A percentile compares a stretch with the other conserved stretches of the same genome.
Evolutionary conservation across 2,888 invertebrate genomes (phyloP).

Genomic region (Adelphocoris suturalis): DNA sequence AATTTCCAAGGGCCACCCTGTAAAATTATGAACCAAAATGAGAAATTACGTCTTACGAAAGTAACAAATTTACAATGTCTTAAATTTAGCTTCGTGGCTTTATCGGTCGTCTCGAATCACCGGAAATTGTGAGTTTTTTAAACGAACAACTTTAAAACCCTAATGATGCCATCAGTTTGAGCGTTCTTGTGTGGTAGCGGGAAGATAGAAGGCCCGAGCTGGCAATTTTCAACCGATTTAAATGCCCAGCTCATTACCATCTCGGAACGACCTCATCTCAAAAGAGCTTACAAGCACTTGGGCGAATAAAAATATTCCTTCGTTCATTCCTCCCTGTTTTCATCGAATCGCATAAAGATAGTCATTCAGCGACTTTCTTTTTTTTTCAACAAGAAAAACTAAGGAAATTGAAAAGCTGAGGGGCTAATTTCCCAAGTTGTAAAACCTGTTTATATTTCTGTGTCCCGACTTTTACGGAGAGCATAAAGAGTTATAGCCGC

Average conservation of each 20-base stretch:
- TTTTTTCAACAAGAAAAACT: background rate
- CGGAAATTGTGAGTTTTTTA: no score
- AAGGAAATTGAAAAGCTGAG: background rate
- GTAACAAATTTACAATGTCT: no score
- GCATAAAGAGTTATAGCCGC: background rate
- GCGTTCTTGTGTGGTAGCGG: no score
- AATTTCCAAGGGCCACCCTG: no score
- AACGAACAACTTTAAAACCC: no score
- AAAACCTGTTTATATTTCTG: slow-evolving; percentile 3
- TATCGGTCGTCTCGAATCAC: no score
- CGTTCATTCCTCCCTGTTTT: background rate
- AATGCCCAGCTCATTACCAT: slow-evolving; percentile 19
- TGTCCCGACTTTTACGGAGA: background rate
- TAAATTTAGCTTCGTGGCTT: no score
- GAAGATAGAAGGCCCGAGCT: background rate
- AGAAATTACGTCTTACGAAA: no score
- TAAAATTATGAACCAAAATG: no score
- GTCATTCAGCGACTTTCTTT: background rate
- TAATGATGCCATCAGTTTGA: no score
- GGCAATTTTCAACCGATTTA: background rate
- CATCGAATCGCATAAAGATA: background rate
- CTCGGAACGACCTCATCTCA: background rate
- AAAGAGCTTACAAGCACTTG: background rate
- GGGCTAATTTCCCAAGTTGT: background rate
- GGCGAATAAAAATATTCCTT: background rate